Evolutionary conservation across 1,140 invertebrate species (phyloP).

Genomic region (Listronotus bonariensis): DNA sequence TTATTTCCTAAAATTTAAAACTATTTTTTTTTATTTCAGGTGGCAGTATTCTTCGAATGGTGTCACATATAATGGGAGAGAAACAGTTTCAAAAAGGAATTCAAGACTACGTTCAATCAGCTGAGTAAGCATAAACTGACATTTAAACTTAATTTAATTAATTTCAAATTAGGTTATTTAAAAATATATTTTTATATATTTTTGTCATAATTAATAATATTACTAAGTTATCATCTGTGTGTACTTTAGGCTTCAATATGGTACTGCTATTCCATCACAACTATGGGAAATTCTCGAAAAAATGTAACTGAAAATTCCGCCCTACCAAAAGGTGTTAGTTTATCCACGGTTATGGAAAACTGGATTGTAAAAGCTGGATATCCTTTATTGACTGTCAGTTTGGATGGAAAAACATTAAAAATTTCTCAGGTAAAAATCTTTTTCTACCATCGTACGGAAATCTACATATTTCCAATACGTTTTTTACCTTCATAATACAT

Average conservation of each 20-base stretch:
- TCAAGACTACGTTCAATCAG: background rate
- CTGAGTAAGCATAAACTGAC: background rate
- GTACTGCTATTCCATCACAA: background rate
- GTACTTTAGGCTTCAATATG: background rate
- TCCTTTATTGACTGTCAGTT: conserved; percentile 10
- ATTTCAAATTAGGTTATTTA: no score
- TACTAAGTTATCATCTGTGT: no score
- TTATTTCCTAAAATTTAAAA: no score
- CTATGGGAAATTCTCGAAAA: background rate
- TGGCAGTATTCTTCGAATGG: conserved; percentile 1
- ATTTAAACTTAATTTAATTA: no score
- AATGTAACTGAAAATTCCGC: background rate
- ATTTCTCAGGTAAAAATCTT: conserved; percentile 5
- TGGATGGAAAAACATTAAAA: background rate
- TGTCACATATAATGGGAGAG: background rate
- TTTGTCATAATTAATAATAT: no score
- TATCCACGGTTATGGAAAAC: conserved; percentile 51
- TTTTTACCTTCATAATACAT: no score
- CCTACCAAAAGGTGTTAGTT: background rate
- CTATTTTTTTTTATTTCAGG: no score
- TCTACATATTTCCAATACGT: no score
- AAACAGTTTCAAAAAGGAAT: background rate
- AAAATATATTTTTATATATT: no score
- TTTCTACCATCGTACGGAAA: no score
- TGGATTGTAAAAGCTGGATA: conserved; percentile 68